A percentile compares a stretch with the other conserved stretches of the same genome.
These are phyloP conservation scores for Cistogaster globosa DNA, from an alignment of 2,888 invertebrate species.

Conservation along the genomic window DNA sequence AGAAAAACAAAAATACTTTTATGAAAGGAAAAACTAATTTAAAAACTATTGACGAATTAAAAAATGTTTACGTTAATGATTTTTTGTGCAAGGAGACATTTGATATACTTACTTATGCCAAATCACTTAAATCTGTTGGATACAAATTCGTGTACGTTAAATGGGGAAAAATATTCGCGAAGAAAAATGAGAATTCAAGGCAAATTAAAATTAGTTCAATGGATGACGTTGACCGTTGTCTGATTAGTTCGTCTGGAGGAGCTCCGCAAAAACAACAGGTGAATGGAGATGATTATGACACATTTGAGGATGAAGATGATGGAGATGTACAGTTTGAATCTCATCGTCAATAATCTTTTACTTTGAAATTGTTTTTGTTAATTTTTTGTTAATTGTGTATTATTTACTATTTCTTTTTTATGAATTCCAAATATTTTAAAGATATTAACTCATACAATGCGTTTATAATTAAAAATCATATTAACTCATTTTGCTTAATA, in stretches of 20 bases:
- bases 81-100: no score
- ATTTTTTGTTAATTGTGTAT: background rate
- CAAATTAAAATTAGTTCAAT: background rate
- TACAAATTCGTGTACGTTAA: no score
- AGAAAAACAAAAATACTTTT: background rate
- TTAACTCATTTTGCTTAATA: background rate
- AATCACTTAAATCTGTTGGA: no score
- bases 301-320: background rate
- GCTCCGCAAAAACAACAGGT: background rate
- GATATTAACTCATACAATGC: slow-evolving; percentile 18
- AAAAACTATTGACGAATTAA: no score
- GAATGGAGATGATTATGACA: slow-evolving; percentile 1
- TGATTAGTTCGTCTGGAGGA: background rate
- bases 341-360: background rate
- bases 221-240: slow-evolving; percentile 6
- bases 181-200: no score
- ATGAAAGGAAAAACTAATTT: no score
- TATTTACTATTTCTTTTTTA: background rate
- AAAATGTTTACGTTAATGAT: slow-evolving; percentile 40
- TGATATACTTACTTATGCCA: no score
- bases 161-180: no score
- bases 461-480: background rate
- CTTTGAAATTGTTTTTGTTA: background rate
- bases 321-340: background rate
- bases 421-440: slow-evolving; percentile 32